phyloP scores from a whole-genome alignment of 2,797 vertebrate species.

The Crax fasciolata region DNA sequence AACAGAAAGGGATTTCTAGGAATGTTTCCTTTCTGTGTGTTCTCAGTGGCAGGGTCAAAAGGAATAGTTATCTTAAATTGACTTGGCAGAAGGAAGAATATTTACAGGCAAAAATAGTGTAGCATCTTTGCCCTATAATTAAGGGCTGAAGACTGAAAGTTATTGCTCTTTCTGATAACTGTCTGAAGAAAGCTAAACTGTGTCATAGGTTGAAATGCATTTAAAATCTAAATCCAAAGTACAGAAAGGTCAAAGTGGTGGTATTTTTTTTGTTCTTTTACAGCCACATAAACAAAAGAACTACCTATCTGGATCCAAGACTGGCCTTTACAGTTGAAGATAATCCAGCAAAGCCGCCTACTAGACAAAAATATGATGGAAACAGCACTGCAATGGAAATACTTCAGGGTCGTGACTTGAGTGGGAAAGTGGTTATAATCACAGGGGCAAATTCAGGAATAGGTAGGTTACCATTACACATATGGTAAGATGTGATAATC shows the following conservation, averaged over 20 bases:
- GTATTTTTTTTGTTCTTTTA: conserved; percentile 30
- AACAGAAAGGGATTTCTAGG: background rate
- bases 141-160: background rate
- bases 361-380: conserved; percentile 91
- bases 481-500: background rate
- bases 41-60: background rate
- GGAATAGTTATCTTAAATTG: background rate
- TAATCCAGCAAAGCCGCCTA: conserved; percentile 87
- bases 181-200: background rate
- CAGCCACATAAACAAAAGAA: conserved; percentile 98
- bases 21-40: background rate
- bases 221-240: background rate
- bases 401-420: conserved; percentile 92
- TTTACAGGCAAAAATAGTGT: background rate
- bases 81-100: background rate
- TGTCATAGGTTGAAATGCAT: background rate
- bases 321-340: conserved; percentile 97
- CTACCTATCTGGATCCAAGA: conserved; percentile 95
- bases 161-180: background rate
- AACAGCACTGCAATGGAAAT: conserved; percentile 95
- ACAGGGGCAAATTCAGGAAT: conserved; percentile 95
- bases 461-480: conserved; percentile 84
- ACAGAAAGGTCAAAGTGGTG: background rate
- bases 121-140: background rate
- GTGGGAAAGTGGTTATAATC: conserved; percentile 90